Conservation (phyloP, 2,113 vertebrate genomes). For the Pterocles orientalis region DNA sequence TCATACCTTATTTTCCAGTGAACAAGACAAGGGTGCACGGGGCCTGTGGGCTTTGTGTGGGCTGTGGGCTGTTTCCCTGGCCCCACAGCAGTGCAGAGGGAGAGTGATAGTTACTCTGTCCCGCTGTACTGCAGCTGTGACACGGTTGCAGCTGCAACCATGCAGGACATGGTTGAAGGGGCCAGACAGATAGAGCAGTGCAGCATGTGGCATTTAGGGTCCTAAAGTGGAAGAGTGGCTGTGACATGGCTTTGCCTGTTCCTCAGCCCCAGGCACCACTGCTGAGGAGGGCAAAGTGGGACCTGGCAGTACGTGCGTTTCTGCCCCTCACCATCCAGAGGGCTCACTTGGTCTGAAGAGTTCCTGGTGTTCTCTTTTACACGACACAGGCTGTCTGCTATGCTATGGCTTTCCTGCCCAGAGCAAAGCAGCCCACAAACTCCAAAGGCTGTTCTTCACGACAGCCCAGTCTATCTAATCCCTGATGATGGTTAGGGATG, state of each 20-base stretch:
- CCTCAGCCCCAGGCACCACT: background rate
- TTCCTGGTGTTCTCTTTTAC: background rate
- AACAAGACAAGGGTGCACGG: background rate
- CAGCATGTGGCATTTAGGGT: background rate
- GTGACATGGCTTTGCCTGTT: background rate
- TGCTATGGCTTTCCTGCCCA: background rate
- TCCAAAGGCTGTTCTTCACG: background rate
- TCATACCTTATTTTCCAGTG: background rate
- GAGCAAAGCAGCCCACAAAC: background rate
- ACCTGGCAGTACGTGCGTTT: too few relatives aligned
- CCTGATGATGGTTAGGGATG: background rate
- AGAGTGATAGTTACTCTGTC: background rate
- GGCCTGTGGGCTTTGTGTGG: background rate
- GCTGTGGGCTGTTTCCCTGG: background rate
- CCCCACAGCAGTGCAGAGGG: background rate
- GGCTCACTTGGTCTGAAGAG: background rate
- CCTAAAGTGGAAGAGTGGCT: background rate
- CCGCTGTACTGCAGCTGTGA: background rate
- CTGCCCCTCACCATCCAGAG: rapidly evolving
- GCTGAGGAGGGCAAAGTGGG: background rate
- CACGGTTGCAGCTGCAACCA: background rate
- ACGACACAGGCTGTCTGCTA: background rate
- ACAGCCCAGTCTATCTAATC: background rate
- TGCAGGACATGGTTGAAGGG: background rate
- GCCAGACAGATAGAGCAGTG: background rate